Evolutionary conservation across 2,888 invertebrate species (phyloP).

Genomic region (Morinoia aosen): DNA sequence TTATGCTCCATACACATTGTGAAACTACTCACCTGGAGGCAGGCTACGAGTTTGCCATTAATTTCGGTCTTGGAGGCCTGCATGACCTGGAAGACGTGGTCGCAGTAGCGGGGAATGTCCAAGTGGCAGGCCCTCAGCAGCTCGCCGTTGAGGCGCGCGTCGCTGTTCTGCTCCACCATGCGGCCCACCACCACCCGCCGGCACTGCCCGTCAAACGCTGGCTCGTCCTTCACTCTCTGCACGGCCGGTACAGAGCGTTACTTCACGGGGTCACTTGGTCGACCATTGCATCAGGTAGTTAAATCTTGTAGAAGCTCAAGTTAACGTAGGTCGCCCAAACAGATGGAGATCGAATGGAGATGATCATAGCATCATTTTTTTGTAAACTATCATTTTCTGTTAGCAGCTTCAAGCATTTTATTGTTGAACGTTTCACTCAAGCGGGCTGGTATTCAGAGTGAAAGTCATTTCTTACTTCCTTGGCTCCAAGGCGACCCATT

Average conservation of each 20-base stretch:
- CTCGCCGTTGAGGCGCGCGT: constrained; percentile 89
- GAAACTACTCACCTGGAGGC: constrained; percentile 13
- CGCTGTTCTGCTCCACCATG: constrained; percentile 90
- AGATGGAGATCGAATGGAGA: too few species aligned
- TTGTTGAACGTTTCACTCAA: too few species aligned
- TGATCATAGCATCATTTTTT: too few species aligned
- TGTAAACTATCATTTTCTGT: too few species aligned
- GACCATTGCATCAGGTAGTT: neutral
- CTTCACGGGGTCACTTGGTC: neutral
- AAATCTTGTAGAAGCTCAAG: too few species aligned
- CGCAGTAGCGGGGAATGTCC: constrained; percentile 85
- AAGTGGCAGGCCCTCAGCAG: constrained; percentile 84
- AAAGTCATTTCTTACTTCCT: too few species aligned
- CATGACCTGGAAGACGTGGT: constrained; percentile 69
- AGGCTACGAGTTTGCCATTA: constrained; percentile 43
- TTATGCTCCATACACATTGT: neutral
- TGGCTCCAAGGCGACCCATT: too few species aligned
- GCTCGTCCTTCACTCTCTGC: constrained; percentile 81
- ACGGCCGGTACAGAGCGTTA: constrained; percentile 69
- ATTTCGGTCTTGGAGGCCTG: constrained; percentile 56
- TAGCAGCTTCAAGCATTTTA: too few species aligned
- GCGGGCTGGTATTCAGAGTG: too few species aligned
- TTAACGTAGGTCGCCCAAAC: too few species aligned
- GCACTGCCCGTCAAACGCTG: constrained; percentile 86
- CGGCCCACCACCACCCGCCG: constrained; percentile 86